phyloP scores from a whole-genome alignment of 2,888 invertebrate species.

The Drosophila mercatorum region DNA sequence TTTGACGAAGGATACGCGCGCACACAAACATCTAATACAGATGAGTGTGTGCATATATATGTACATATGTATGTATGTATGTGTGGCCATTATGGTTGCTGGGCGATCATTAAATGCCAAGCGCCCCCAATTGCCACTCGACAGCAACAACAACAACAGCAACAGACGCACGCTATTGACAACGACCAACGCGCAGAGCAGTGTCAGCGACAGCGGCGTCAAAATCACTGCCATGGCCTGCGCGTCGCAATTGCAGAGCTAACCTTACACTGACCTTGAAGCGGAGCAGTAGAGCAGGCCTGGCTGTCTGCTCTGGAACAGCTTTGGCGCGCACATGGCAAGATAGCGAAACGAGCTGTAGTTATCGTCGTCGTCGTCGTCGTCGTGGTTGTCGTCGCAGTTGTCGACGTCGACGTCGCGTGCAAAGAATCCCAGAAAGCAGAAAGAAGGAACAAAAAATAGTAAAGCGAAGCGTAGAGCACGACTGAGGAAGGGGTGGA shows the following conservation, averaged over 20 bases:
- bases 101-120: slow-evolving; percentile 21
- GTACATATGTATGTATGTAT: neutral
- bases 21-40: slow-evolving; percentile 11
- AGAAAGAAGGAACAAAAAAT: slow-evolving; percentile 46
- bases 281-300: slow-evolving; percentile 57
- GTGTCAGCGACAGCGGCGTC: slow-evolving; percentile 9
- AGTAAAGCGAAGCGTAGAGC: slow-evolving; percentile 46
- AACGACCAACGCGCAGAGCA: slow-evolving; percentile 55
- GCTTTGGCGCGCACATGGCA: slow-evolving; percentile 55
- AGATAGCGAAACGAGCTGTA: slow-evolving; percentile 73
- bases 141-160: slow-evolving; percentile 28
- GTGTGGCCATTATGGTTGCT: slow-evolving; percentile 34
- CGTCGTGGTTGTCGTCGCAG: neutral
- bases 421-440: slow-evolving; percentile 45
- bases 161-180: slow-evolving; percentile 29
- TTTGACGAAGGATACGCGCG: slow-evolving; percentile 54
- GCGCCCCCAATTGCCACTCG: slow-evolving; percentile 24
- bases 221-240: slow-evolving; percentile 76
- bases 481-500: slow-evolving; percentile 33
- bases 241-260: slow-evolving; percentile 65
- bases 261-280: slow-evolving; percentile 79
- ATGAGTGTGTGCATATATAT: neutral
- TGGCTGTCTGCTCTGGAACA: slow-evolving; percentile 45
- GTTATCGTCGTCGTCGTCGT: slow-evolving; percentile 29
- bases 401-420: slow-evolving; percentile 48